Evolutionary conservation across 2,113 vertebrate genomes (phyloP), one percentile per base, ranked within the genome.

Genomic region (Geococcyx californianus): DNA sequence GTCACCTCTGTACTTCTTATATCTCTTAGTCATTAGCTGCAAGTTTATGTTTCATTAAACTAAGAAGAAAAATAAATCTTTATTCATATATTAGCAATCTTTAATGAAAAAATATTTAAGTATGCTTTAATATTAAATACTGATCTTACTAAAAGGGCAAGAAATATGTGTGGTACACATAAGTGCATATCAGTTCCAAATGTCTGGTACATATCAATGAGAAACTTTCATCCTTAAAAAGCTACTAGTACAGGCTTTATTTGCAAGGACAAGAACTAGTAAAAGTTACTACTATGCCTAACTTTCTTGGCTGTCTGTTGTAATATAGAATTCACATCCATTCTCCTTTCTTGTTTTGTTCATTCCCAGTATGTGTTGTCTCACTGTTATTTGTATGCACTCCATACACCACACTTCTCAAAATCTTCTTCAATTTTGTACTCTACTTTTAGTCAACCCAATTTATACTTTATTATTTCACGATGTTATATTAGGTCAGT

Each of bases 381-480:
- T 94, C 36, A 17, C 16, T 90, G 28, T 78, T 92, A 83, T 70
- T 63, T 81, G n/a, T 45, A 18, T 8, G 31, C 59, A 33, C 49
- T 84, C 9, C 62, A 21, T 67, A 84, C 51, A 10, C 7, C 6
- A 58, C 26, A 24, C 21, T 3, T 95, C 68, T 78, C 51, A 87
- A 94, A 59, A 87, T 33, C n/a, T 79, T 74, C 60, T 87, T 90
- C 78, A 45, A 6, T 88, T 95, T 97, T 60, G 58, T 55, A 64
- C 58, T 96, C n/a, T 64, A 70, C 77, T 54, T 90, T 79, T 66
- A 87, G 38, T 84, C 47, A 85, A 63, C 33, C n/a, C 26, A 85
- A 29, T 60, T 84, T 54, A 8, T 15, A 28, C 17, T 72, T 78
- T 59, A 20, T 77, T 19, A 51, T 83, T 66, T 82, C 33, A 70